Conservation (phyloP, 2,113 vertebrate species). For the Indri indri region DNA sequence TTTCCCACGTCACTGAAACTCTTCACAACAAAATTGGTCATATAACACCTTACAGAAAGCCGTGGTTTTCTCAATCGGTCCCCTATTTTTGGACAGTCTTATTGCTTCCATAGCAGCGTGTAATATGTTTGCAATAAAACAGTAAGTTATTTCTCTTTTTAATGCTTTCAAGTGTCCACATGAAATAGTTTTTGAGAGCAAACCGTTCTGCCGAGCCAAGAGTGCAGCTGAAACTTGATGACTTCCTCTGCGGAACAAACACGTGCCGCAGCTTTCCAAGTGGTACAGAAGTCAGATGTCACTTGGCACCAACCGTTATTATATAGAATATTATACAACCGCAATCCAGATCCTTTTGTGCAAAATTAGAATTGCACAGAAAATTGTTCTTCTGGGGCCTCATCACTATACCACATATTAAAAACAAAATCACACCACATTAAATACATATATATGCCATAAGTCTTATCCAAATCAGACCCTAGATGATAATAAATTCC, state of each 20-base stretch:
- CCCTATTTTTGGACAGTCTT: not conserved
- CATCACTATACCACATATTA: not conserved
- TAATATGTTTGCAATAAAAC: not conserved
- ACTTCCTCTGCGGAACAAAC: not conserved
- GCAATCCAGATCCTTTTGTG: not conserved
- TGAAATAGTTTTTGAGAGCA: not conserved
- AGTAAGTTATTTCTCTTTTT: not conserved
- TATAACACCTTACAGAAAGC: not conserved
- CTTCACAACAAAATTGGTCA: not conserved
- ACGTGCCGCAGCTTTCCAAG: not conserved
- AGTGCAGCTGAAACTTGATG: not conserved
- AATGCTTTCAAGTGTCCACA: not conserved
- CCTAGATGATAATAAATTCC: not conserved
- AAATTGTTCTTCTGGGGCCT: not conserved
- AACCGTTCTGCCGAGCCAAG: not conserved
- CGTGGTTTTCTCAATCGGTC: not conserved
- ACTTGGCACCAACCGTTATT: not conserved
- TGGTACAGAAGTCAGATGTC: not conserved
- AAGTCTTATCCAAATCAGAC: not conserved
- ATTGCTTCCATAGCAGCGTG: not conserved
- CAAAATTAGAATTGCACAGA: not conserved
- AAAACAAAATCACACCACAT: not conserved
- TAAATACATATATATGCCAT: not conserved
- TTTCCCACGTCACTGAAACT: not conserved
- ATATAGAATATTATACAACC: not conserved